Base-by-base conservation (phyloP, 2,113 vertebrate species). In the Mesembrinibis cayennensis region DNA sequence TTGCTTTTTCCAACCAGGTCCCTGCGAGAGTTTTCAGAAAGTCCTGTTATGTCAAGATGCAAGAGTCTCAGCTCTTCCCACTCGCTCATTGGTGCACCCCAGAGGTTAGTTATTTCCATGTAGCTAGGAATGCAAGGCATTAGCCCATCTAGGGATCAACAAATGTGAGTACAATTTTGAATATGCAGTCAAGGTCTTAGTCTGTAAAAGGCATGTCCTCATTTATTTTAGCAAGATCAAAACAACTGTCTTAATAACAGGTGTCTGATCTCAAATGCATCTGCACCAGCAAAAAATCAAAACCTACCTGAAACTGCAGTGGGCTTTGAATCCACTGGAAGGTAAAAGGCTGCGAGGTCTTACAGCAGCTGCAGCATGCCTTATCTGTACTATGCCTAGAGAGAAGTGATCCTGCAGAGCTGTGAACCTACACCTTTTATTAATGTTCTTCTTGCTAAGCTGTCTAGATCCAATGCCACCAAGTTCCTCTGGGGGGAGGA, bases 41-140 rank as follows among this genome's bases (percentile, higher is more conserved):
- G 87, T 82, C 96, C 96, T 6, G 30, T 82, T 56, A 92, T 98
- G 49, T 97, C 97, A 93, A 97, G 98, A 96, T 98, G 97, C 97
- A 98, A 97, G 84, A 98, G 98, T 77, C 53, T 97, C 45, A 95
- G 88, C 85, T 98, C 98, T 23, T 95, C 95, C 49, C 49, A 86
- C 45, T 98, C 55, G 9, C 80, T 85, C 36, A 56, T 84, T 49
- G 97, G 93, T 94, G 84, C 78, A 50, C 95, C 98, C 21, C 97
- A 96, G 90, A 98, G 98, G 98, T 98, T 96, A 66, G 98, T 96
- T 69, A 47, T 26, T 85, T 80, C 47, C 55, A 53, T n/a, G 15
- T 36, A 89, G 27, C 2, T 3, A 61, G 25, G 27, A 82, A 65
- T 76, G 32, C 1, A 42, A 72, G 10, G 7, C 38, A 34, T 78